A percentile compares a stretch with the other conserved stretches of the same genome.
phyloP scores from a whole-genome alignment of 2,113 vertebrate species.

The Trogon melanurus region DNA sequence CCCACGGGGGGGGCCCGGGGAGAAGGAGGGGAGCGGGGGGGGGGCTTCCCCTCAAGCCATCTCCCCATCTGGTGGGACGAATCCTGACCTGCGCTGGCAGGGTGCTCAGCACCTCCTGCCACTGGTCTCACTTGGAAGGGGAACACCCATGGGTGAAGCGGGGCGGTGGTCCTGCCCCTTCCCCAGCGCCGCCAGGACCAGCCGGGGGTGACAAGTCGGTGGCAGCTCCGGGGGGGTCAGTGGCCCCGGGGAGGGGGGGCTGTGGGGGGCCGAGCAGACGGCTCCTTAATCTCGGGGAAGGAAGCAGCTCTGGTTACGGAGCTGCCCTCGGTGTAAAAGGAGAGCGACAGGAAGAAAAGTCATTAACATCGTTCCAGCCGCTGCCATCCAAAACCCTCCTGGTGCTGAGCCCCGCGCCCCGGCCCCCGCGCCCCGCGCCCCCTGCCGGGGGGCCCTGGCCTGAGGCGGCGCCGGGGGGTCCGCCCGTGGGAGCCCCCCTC shows the following conservation, averaged over 20 bases:
- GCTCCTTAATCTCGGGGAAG: conserved; percentile 78
- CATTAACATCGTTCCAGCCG: conserved; percentile 62
- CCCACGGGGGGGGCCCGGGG: rapidly evolving
- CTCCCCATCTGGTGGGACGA: neutral
- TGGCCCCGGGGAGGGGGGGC: neutral
- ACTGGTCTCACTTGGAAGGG: neutral
- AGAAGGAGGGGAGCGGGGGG: no score
- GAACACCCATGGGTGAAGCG: neutral
- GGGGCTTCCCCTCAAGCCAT: neutral
- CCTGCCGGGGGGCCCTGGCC: no score
- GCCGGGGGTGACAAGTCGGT: neutral
- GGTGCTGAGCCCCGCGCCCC: neutral
- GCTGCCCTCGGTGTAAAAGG: conserved; percentile 67
- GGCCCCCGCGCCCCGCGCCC: neutral
- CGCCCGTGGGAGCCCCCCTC: neutral
- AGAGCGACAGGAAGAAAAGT: conserved; percentile 71
- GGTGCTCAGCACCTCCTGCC: neutral
- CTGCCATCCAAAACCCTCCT: conserved; percentile 47
- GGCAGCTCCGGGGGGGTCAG: neutral
- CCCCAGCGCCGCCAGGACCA: neutral
- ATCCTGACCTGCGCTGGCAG: neutral
- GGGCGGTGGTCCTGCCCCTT: neutral
- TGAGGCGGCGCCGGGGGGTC: neutral
- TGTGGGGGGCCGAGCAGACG: conserved; percentile 19
- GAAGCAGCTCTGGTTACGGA: conserved; percentile 75